phyloP scores from a whole-genome alignment of 2,888 invertebrate genomes.

The Eilema griseolum region DNA sequence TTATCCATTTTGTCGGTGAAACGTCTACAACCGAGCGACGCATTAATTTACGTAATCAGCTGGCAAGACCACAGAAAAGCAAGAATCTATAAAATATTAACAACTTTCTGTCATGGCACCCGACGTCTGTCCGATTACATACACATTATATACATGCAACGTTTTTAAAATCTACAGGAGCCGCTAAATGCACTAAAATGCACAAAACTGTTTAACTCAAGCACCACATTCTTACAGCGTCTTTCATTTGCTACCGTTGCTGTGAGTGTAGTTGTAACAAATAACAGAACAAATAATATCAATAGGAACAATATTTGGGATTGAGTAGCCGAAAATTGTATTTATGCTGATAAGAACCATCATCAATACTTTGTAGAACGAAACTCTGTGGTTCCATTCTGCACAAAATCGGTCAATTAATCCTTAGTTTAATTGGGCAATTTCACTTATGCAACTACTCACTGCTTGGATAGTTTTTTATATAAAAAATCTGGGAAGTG shows the following conservation, averaged over 20 bases:
- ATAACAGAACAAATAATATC: constrained; percentile 4
- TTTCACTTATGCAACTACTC: background rate
- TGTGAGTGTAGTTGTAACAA: constrained; percentile 19
- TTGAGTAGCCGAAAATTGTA: background rate
- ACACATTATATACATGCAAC: constrained; percentile 57
- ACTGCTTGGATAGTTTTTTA: background rate
- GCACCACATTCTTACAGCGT: constrained; percentile 64
- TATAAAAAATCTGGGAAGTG: background rate
- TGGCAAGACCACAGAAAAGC: constrained; percentile 30
- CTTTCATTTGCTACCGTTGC: background rate
- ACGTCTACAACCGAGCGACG: background rate
- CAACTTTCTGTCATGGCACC: constrained; percentile 70
- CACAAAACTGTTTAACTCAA: constrained; percentile 60
- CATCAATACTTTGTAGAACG: too few species aligned
- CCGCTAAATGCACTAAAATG: constrained; percentile 74
- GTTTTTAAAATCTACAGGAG: constrained; percentile 52
- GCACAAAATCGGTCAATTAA: too few species aligned
- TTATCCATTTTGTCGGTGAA: background rate
- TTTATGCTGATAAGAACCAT: too few species aligned
- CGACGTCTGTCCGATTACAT: constrained; percentile 63
- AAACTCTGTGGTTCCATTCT: too few species aligned
- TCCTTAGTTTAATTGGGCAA: background rate
- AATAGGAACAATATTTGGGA: background rate
- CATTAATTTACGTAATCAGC: background rate
- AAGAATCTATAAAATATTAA: constrained; percentile 30